Evolutionary conservation across 2,888 invertebrate genomes (phyloP).

Genomic region (Drosophila paracracens): DNA sequence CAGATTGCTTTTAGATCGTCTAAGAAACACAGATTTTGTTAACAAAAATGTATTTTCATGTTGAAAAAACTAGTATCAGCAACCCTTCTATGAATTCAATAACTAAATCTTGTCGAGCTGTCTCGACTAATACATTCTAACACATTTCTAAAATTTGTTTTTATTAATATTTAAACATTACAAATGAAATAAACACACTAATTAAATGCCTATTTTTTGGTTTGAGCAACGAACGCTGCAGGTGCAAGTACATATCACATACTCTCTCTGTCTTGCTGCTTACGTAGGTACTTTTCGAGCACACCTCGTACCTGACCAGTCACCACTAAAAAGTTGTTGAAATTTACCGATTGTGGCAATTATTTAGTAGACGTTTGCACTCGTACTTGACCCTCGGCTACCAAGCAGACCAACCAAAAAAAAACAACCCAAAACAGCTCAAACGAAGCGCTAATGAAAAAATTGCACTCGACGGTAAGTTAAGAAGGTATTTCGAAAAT

Average conservation of each 20-base stretch:
- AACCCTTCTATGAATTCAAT: background rate
- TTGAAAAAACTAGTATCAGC: background rate
- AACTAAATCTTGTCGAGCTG: background rate
- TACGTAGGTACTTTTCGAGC: background rate
- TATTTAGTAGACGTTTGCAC: slow-evolving; percentile 58
- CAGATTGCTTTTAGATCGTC: background rate
- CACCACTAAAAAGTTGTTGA: slow-evolving; percentile 71
- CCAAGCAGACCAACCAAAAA: slow-evolving; percentile 18
- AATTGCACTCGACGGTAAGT: slow-evolving; percentile 63
- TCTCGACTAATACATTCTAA: background rate
- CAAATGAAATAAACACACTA: background rate
- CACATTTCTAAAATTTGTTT: background rate
- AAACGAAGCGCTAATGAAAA: slow-evolving; percentile 70
- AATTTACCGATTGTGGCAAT: slow-evolving; percentile 73
- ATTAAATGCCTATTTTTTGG: background rate
- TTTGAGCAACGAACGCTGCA: background rate
- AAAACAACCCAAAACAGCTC: slow-evolving; percentile 28
- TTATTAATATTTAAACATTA: background rate
- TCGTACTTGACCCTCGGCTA: slow-evolving; percentile 56
- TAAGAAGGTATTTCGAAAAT: slow-evolving; percentile 72
- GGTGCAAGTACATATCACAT: background rate
- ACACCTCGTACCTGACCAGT: slow-evolving; percentile 37
- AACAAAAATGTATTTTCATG: background rate
- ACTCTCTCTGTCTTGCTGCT: background rate
- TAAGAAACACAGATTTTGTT: background rate